A percentile compares a stretch with the other conserved stretches of the same genome.
phyloP scores from a whole-genome alignment of 2,113 vertebrate species.

The Pheucticus melanocephalus region DNA sequence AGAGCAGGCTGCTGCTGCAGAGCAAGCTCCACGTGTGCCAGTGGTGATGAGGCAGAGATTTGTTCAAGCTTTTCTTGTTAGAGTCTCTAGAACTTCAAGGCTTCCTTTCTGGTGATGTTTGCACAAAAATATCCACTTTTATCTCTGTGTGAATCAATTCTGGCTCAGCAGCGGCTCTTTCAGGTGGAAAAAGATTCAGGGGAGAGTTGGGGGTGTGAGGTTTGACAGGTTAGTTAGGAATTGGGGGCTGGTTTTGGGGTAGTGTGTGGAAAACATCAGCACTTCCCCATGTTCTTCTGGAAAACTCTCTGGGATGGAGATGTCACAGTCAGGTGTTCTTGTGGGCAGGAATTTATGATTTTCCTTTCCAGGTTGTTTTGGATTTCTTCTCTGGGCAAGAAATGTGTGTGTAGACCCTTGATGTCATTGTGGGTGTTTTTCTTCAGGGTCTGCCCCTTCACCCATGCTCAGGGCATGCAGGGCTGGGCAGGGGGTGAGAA shows the following conservation, averaged over 20 bases:
- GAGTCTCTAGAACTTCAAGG: not conserved
- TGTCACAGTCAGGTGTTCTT: fast-evolving
- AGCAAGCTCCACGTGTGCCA: not conserved
- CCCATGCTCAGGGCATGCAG: fast-evolving
- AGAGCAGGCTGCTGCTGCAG: not conserved
- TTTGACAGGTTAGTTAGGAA: not conserved
- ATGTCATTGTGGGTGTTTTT: fast-evolving
- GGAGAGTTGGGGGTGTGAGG: not conserved
- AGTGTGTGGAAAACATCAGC: not conserved
- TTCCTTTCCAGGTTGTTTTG: not conserved
- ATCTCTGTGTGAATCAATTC: not conserved
- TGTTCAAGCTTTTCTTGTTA: not conserved
- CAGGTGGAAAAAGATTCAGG: not conserved
- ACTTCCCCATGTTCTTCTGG: not conserved
- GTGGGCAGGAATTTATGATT: not conserved
- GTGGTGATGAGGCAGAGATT: not conserved
- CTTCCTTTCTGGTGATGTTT: not conserved
- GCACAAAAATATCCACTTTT: not conserved
- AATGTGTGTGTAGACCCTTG: not conserved
- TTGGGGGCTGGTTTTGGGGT: not conserved
- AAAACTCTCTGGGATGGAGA: not conserved
- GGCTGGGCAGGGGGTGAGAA: not conserved
- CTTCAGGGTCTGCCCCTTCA: not conserved
- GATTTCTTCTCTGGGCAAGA: not conserved
- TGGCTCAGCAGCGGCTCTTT: not conserved